Base-by-base conservation (phyloP, 2,797 vertebrate species). In the Neosalanx taihuensis region DNA sequence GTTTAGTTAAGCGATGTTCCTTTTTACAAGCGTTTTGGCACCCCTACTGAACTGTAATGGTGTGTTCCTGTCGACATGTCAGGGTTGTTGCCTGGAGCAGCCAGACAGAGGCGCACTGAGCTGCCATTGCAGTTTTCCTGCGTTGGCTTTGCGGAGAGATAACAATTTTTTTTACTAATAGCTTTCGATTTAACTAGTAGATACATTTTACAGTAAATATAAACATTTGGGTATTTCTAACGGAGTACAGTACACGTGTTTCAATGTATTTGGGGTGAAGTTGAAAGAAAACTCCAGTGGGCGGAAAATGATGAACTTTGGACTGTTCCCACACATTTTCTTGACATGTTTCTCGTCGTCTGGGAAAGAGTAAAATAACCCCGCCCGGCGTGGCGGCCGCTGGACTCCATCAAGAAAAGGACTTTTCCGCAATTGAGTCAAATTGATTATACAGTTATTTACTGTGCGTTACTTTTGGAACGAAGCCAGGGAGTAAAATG, bases 401-500 rank as follows among this genome's bases (percentile, higher is more conserved):
- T 92, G 91, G 91, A 90, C 87, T 82, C 83, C 79, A 86, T 75
- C 83, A 73, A 80, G 77, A 79, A 68, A 76, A 79, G 72, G 76
- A 78, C 73, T 70, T 85, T 83, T 64, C 37, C 80, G 72, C 82
- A 79, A 84, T 81, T 81, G 84, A 74, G 53, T 67, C 63, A 68
- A 73, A 87, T 81, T 81, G 82, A 78, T 81, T 80, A 66, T 83
- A 72, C 62, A 64, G 77, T 75, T 77, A 73, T 85, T 70, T 84
- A 79, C 78, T 83, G 37, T 41, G 37, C 78, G 82, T 67, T 72
- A 81, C 80, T 81, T 78, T 77, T 72, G 68, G 69, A 81, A 77
- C 70, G 81, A 83, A 86, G 78, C 85, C 89, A 88, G 84, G 88
- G 88, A 88, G 87, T 89, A 94, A 95, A 90, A 96, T 97, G 95